Conservation (phyloP, 2,888 invertebrate species). For the Tigriopus californicus region DNA sequence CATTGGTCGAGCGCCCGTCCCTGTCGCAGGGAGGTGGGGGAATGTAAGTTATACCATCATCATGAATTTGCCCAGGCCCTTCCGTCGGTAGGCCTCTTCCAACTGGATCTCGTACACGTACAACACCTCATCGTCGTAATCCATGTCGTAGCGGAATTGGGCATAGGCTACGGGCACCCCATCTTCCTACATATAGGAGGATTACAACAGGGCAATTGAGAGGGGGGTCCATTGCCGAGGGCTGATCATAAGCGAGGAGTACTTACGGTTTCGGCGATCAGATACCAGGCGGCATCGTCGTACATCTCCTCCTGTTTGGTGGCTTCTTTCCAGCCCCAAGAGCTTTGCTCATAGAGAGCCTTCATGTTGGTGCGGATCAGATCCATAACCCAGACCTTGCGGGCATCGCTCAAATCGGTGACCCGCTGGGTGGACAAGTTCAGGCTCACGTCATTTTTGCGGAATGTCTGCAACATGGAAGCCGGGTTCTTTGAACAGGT, state of each 20-base stretch:
- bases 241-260: too few relatives aligned
- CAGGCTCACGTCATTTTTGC: slow-evolving; percentile 39
- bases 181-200: too few relatives aligned
- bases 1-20: too few relatives aligned
- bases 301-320: slow-evolving; percentile 51
- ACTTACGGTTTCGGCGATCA: slow-evolving; percentile 35
- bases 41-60: slow-evolving; percentile 30
- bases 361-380: slow-evolving; percentile 62
- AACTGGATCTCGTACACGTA: slow-evolving; percentile 72
- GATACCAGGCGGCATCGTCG: slow-evolving; percentile 51
- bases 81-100: slow-evolving; percentile 44
- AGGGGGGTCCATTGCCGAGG: too few relatives aligned
- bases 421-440: slow-evolving; percentile 36
- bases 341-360: slow-evolving; percentile 36
- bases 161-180: slow-evolving; percentile 45
- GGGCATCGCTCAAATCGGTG: slow-evolving; percentile 36
- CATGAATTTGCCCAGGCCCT: slow-evolving; percentile 64
- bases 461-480: slow-evolving; percentile 40
- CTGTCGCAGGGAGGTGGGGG: too few relatives aligned
- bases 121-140: slow-evolving; percentile 51
- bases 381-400: slow-evolving; percentile 48
- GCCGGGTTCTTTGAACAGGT: too few relatives aligned
- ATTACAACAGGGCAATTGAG: too few relatives aligned
- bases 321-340: slow-evolving; percentile 58
- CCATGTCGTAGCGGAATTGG: slow-evolving; percentile 67